Evolutionary conservation across 1,140 invertebrate genomes (phyloP).

Genomic region (Bombus picipes): DNA sequence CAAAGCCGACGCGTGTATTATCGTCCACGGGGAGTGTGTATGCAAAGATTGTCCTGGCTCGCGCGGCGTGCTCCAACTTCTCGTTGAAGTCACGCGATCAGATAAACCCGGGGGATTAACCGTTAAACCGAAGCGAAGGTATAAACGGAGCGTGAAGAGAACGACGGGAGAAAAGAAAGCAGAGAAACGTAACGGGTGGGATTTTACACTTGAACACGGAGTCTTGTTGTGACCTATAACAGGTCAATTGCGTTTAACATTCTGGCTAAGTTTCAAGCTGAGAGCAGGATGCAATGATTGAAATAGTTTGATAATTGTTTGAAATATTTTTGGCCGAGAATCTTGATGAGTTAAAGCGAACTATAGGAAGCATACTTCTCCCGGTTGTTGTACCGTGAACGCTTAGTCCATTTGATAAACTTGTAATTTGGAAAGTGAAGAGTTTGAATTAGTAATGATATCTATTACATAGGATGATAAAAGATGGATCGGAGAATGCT

Average conservation of each 20-base stretch:
- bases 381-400: background rate
- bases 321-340: background rate
- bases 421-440: background rate
- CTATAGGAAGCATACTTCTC: background rate
- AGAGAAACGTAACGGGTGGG: conserved; percentile 11
- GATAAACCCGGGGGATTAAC: conserved; percentile 75
- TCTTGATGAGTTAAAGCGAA: background rate
- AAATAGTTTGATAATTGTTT: conserved; percentile 8
- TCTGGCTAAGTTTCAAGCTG: too few species aligned
- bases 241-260: background rate
- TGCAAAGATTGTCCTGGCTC: conserved; percentile 46
- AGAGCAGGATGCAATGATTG: background rate
- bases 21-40: conserved; percentile 15
- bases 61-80: conserved; percentile 63
- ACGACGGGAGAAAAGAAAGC: conserved; percentile 23
- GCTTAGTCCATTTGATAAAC: background rate
- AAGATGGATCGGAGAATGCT: background rate
- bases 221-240: background rate
- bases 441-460: background rate
- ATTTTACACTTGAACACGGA: background rate
- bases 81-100: conserved; percentile 75
- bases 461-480: background rate
- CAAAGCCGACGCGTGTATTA: conserved; percentile 43
- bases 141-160: conserved; percentile 62
- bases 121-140: conserved; percentile 68